These are phyloP conservation scores for Helarctos malayanus DNA, from an alignment of 2,797 vertebrate genomes.

Conservation along the genomic window DNA sequence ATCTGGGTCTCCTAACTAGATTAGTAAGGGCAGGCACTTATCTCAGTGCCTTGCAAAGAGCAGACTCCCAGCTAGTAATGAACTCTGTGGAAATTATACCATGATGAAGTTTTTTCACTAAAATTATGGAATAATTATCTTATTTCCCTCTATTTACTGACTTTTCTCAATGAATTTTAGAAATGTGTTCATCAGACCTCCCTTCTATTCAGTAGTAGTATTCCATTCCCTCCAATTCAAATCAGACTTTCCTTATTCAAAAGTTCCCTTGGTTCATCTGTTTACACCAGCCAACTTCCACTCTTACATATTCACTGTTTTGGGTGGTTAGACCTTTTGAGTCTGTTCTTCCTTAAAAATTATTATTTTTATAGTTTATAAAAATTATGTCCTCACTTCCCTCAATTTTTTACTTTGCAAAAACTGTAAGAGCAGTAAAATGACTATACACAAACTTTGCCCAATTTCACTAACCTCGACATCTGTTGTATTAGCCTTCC, in stretches of 20 bases:
- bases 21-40: not conserved
- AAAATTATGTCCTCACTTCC: not conserved
- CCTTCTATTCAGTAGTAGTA: not conserved
- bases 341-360: conserved; percentile 33
- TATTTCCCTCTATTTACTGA: not conserved
- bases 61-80: not conserved
- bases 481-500: not conserved
- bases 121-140: not conserved
- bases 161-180: not conserved
- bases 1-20: not conserved
- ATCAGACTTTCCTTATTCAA: not conserved
- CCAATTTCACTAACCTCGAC: not conserved
- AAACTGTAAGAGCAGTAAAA: not conserved
- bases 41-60: not conserved
- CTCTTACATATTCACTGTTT: not conserved
- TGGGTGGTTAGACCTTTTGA: not conserved
- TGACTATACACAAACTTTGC: not conserved
- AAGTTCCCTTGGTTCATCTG: not conserved
- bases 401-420: not conserved
- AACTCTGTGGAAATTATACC: not conserved
- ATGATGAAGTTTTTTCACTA: not conserved
- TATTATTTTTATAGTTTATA: not conserved
- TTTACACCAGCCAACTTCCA: not conserved
- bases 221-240: not conserved
- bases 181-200: not conserved